phyloP scores from a whole-genome alignment of 2,113 vertebrate genomes.

The Baryphthengus martii region DNA sequence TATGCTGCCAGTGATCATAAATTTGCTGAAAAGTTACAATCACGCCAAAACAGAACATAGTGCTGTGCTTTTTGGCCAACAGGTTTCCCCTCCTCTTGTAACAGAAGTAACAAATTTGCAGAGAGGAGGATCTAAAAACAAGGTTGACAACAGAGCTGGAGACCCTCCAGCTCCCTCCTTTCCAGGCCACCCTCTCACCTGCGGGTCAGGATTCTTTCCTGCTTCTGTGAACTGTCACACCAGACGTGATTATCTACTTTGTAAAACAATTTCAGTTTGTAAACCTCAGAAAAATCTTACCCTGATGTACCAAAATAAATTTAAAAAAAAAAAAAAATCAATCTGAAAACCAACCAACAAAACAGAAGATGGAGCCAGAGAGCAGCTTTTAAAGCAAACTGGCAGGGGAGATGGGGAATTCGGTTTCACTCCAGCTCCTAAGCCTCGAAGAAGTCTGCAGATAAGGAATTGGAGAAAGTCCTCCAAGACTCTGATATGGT shows the following conservation, averaged over 20 bases:
- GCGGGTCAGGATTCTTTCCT: background rate
- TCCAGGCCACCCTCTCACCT: background rate
- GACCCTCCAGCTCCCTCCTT: background rate
- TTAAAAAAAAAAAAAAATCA: background rate
- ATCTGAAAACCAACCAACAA: background rate
- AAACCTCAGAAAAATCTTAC: background rate
- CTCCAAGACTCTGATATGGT: background rate
- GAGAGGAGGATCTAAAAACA: background rate
- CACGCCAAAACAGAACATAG: background rate
- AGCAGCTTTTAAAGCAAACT: constrained; percentile 41
- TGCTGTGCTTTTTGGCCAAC: background rate
- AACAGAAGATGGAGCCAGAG: constrained; percentile 64
- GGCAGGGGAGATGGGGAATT: background rate
- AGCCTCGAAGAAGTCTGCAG: background rate
- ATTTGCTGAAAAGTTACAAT: background rate
- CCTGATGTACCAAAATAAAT: background rate
- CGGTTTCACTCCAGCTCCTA: background rate
- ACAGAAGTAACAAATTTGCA: background rate
- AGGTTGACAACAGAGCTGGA: background rate
- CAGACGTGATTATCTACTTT: background rate
- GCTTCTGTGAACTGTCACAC: background rate
- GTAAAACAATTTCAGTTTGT: background rate
- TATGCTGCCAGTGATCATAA: background rate
- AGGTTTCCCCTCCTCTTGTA: background rate
- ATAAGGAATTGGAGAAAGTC: background rate